These are phyloP conservation scores for Tetranychus piercei DNA, from an alignment of 2,888 invertebrate species.

Conservation along the genomic window DNA sequence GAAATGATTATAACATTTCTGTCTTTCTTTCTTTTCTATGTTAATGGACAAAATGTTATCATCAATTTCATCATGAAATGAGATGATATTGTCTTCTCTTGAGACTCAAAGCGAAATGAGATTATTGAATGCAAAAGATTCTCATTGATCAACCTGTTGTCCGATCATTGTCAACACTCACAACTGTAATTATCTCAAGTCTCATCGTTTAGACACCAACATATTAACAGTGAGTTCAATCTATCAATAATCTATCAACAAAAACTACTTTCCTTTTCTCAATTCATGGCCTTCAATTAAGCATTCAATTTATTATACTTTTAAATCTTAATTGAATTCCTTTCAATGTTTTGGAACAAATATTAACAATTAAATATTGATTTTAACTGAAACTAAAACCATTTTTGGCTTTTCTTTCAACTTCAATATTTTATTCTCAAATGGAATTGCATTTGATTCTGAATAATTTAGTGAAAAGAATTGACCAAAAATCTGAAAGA, in stretches of 20 bases:
- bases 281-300: neutral
- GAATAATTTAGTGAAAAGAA: neutral
- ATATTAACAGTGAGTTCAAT: neutral
- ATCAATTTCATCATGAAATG: neutral
- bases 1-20: neutral
- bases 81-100: neutral
- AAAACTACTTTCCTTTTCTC: neutral
- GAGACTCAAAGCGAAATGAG: neutral
- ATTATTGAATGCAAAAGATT: neutral
- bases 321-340: no score
- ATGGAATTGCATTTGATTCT: neutral
- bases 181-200: neutral
- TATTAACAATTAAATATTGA: no score
- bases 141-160: neutral
- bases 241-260: neutral
- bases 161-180: neutral
- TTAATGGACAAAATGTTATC: neutral
- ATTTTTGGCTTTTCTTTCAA: no score
- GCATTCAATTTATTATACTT: no score
- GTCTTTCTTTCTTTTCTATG: neutral
- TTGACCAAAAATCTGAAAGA: neutral
- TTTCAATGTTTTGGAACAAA: no score
- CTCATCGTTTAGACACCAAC: no score
- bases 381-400: no score
- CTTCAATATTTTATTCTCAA: no score